Evolutionary conservation across 2,888 invertebrate species (phyloP).

Genomic region (Oscheius onirici): DNA sequence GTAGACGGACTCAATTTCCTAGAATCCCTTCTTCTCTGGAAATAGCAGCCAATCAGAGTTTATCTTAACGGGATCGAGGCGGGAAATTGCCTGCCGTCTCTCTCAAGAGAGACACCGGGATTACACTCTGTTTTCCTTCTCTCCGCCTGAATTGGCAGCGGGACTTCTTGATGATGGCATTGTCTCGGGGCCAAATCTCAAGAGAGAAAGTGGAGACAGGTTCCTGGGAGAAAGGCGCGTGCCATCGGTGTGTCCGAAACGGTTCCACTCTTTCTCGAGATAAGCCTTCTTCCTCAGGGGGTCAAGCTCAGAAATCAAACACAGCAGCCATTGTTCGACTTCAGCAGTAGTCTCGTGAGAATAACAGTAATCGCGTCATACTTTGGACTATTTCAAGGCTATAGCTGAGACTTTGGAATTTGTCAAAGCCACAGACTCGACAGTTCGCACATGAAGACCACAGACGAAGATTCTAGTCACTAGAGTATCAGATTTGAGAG

Average conservation of each 20-base stretch:
- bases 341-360: too few relatives aligned
- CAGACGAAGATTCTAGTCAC: too few relatives aligned
- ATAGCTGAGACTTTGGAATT: too few relatives aligned
- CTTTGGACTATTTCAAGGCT: too few relatives aligned
- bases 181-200: slow-evolving; percentile 3
- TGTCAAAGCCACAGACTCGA: too few relatives aligned
- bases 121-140: slow-evolving; percentile 24
- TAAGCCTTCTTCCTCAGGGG: neutral
- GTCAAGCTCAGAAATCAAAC: too few relatives aligned
- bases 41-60: slow-evolving; percentile 29
- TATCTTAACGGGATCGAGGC: slow-evolving; percentile 22
- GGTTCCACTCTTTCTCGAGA: slow-evolving; percentile 32
- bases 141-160: slow-evolving; percentile 11
- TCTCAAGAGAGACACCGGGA: slow-evolving; percentile 2
- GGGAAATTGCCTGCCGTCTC: slow-evolving; percentile 29
- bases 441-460: too few relatives aligned
- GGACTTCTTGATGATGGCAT: neutral
- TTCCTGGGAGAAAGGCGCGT: neutral
- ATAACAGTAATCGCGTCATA: too few relatives aligned
- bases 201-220: neutral
- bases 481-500: too few relatives aligned
- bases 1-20: slow-evolving; percentile 15
- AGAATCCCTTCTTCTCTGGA: slow-evolving; percentile 1
- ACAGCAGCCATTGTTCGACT: too few relatives aligned
- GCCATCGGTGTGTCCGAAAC: slow-evolving; percentile 11